Evolutionary conservation across 2,113 vertebrate genomes (phyloP), one percentile per base, ranked within the genome.

Genomic region (Polyodon spathula): DNA sequence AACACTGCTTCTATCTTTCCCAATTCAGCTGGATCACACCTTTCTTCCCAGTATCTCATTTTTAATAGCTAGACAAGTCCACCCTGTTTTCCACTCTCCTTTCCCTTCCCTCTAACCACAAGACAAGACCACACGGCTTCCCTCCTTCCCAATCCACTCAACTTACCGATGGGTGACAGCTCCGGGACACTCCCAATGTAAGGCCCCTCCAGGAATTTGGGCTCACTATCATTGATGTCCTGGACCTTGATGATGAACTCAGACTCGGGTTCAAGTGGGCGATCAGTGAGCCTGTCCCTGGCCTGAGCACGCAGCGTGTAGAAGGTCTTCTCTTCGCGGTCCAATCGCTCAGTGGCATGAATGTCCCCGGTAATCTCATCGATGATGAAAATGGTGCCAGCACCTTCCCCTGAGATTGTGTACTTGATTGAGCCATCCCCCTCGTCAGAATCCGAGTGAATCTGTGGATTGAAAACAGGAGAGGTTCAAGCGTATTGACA

Each of bases 231-330:
- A 0, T 99, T 99, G 83, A 99, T 97, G 81, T 99, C 96, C 78
- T 99, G 96, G 66, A 99, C 95, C 73, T 98, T 99, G 84, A 99
- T 95, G 80, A 97, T 90, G 73, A 99, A 98, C 79, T 99, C 95
- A 0, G 96, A 98, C 84, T 97, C 95, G 0, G 96, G 92, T 66
- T 98, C 95, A 62, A 99, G 88, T 4, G 92, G 93, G 60, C 78
- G 86, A 27, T 92, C 77, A 0, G 88, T 92, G 70, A 90, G 87
- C 0, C 88, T 82, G 65, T 95, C 89, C 0, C 91, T 82, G 0
- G 95, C 96, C 81, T 95, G 95, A 0, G 95, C 96, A 44, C 91
- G 70, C 5, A 99, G 82, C 0, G 96, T 99, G 80, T 99, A 99
- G 82, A 90, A 96, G 54, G 94, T 91, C 68, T 99, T 97, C 81